A percentile compares a stretch with the other conserved stretches of the same genome.
These are phyloP conservation scores for Aphelenchoides fujianensis DNA, from an alignment of 1,140 invertebrate genomes.

Conservation along the genomic window DNA sequence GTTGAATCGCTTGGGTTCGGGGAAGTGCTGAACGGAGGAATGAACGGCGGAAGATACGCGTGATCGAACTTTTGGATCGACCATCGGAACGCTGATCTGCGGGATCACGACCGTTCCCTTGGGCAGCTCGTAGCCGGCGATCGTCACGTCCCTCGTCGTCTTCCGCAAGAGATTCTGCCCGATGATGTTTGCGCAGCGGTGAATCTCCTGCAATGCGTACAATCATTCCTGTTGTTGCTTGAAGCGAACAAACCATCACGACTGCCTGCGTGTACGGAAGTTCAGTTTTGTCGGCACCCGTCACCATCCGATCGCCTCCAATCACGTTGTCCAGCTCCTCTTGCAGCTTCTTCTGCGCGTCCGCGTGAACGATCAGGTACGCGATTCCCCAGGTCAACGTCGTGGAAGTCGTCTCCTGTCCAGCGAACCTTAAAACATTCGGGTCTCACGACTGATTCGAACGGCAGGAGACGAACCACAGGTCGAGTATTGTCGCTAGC, in stretches of 20 bases:
- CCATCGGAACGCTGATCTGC: background rate
- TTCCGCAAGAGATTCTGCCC: constrained; percentile 6
- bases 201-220: constrained; percentile 15
- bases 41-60: too few species aligned
- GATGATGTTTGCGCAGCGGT: constrained; percentile 3
- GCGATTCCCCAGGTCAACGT: constrained; percentile 11
- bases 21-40: too few species aligned
- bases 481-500: background rate
- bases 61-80: background rate
- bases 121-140: background rate
- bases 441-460: background rate
- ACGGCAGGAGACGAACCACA: background rate
- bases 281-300: background rate
- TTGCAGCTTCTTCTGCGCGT: constrained; percentile 3
- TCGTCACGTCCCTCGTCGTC: constrained; percentile 1
- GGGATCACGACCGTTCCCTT: background rate
- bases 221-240: too few species aligned
- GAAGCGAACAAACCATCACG: too few species aligned
- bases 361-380: background rate
- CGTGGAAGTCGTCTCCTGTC: constrained; percentile 15
- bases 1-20: background rate
- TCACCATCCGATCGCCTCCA: constrained; percentile 2
- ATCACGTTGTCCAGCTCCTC: background rate
- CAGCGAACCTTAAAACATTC: constrained; percentile 21
- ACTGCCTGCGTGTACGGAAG: constrained; percentile 4